These are phyloP conservation scores for Eremobia ochroleuca DNA, from an alignment of 2,888 invertebrate genomes.

Conservation along the genomic window DNA sequence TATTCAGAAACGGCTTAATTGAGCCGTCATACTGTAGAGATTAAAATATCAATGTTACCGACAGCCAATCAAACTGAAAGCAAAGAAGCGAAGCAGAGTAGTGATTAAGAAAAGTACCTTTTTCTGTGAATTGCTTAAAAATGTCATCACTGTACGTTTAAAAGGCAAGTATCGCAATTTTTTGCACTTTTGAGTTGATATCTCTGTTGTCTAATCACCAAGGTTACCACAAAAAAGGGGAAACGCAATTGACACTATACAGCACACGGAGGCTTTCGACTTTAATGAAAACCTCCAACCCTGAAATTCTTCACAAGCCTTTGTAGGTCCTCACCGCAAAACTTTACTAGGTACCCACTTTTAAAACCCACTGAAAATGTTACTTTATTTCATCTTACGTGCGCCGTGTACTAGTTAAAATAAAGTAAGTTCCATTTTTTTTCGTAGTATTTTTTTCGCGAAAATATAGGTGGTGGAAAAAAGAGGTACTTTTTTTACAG, in stretches of 20 bases:
- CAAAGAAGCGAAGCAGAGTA: neutral
- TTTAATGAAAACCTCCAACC: constrained; percentile 40
- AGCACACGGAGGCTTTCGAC: neutral
- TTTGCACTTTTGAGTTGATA: neutral
- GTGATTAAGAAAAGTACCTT: neutral
- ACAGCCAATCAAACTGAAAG: neutral
- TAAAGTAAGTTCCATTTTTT: neutral
- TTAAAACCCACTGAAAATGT: constrained; percentile 16
- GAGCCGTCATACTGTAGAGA: neutral
- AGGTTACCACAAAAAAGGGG: neutral
- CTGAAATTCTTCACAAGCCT: constrained; percentile 27
- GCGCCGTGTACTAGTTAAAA: neutral
- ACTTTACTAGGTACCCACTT: constrained; percentile 19
- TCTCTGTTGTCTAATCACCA: neutral
- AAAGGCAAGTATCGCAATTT: neutral
- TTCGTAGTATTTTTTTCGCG: neutral
- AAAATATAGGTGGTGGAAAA: neutral
- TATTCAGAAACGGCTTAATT: neutral
- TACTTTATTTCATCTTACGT: constrained; percentile 9
- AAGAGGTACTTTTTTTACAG: no score
- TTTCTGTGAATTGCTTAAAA: neutral
- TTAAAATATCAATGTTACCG: neutral
- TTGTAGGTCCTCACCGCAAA: constrained; percentile 19
- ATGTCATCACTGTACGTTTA: neutral
- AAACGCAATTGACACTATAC: constrained; percentile 7